Evolutionary conservation across 2,888 invertebrate genomes (phyloP).

Genomic region (Sminthurinus aureus): DNA sequence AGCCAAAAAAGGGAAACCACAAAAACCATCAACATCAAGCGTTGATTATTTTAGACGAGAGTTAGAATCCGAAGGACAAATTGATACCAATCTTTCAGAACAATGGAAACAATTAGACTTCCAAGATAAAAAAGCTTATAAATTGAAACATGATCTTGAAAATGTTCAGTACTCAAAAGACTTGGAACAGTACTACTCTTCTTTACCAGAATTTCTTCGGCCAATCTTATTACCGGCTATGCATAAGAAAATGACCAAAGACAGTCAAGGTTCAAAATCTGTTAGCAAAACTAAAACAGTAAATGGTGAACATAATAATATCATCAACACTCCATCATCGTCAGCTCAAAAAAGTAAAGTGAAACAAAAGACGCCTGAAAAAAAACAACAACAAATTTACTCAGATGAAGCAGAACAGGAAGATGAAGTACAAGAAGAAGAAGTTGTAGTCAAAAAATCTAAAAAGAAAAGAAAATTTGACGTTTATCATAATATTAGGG

Average conservation of each 20-base stretch:
- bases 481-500: too few relatives aligned
- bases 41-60: conserved; percentile 44
- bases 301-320: neutral
- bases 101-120: conserved; percentile 47
- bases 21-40: conserved; percentile 34
- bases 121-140: conserved; percentile 44
- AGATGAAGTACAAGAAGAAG: neutral
- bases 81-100: conserved; percentile 21
- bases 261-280: neutral
- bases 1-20: conserved; percentile 47
- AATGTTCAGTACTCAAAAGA: conserved; percentile 42
- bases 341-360: neutral
- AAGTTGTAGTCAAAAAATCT: neutral
- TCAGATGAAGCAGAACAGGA: too few relatives aligned
- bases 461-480: neutral
- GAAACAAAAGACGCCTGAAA: neutral
- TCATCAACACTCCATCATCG: neutral
- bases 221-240: conserved; percentile 31
- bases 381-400: neutral
- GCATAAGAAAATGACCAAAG: conserved; percentile 37
- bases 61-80: conserved; percentile 33
- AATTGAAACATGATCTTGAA: conserved; percentile 39
- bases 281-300: neutral
- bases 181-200: conserved; percentile 42
- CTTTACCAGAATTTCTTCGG: conserved; percentile 49